Base-by-base conservation (phyloP, 2,888 invertebrate genomes). In the Dynastes grantii region DNA sequence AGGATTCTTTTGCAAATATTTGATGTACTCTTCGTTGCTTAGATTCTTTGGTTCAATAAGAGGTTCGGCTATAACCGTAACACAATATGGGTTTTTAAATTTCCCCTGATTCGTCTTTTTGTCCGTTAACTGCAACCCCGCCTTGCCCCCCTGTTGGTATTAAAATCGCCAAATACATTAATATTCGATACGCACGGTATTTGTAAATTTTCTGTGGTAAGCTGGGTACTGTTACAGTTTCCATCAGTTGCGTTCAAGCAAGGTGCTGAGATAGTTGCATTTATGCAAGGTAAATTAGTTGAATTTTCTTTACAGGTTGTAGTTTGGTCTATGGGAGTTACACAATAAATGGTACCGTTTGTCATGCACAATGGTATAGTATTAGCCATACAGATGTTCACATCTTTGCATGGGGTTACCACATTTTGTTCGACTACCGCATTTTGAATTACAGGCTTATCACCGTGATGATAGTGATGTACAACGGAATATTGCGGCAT, bases 321-420 rank as follows among this genome's bases (percentile, higher is more conserved):
- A 11, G 88, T 88, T n/a, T 84, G 80, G 13, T 83, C 79, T 0
- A 86, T 85, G 71, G 85, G 87, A 1, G 87, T 86, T 1, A 88
- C 87, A 79, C 89, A 88, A 84, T 88, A 86, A 16, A 88, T 87
- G 2, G 87, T 87, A 3, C 88, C 88, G 71, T 87, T 87, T 9
- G 84, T 83, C 77, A 88, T 87, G 81, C 89, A 88, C 4, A 89
- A 78, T 1, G 89, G 87, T 27, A 85, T 85, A 3, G 88, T 87
- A 76, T 86, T 87, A 0, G 85, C 80, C 5, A 88, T 86, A 81
- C 88, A 88, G 61, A 88, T 84, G 13, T 84, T 86, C 45, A 85
- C 85, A 80, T 88, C 88, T 2, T 87, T 87, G 81, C 89, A 88
- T 22, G 83, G 84, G 0, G 86, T 84, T 6, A 88, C 85, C 1